These are phyloP conservation scores for Caenorhabditis auriculariae DNA, from an alignment of 2,888 invertebrate species.

Conservation along the genomic window DNA sequence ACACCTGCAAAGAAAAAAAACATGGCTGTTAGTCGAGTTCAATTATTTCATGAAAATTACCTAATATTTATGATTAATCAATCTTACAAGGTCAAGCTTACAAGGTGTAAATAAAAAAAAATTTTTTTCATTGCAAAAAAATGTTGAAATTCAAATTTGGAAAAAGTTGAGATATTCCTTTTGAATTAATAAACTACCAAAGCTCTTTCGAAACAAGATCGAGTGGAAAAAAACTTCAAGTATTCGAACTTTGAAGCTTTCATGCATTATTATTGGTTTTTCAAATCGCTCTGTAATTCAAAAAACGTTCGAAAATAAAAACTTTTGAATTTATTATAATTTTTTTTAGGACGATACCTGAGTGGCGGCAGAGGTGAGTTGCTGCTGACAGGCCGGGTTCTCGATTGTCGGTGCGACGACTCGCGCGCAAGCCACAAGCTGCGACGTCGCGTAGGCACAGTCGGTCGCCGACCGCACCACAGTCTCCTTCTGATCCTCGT, in stretches of 20 bases:
- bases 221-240: not conserved
- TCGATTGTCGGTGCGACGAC: constrained; percentile 71
- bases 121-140: too few relatives aligned
- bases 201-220: not conserved
- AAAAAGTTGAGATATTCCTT: not conserved
- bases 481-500: constrained; percentile 71
- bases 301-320: too few relatives aligned
- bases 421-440: constrained; percentile 76
- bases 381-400: constrained; percentile 75
- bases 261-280: not conserved
- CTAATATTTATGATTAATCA: too few relatives aligned
- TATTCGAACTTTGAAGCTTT: not conserved
- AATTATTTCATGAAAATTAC: too few relatives aligned
- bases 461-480: constrained; percentile 92
- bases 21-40: not conserved
- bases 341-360: constrained; percentile 67
- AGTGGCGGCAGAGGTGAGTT: constrained; percentile 85
- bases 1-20: constrained; percentile 70
- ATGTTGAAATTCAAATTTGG: not conserved
- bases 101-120: too few relatives aligned
- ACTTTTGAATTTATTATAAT: not conserved
- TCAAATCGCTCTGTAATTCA: too few relatives aligned
- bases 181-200: not conserved
- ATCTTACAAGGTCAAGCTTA: too few relatives aligned
- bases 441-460: constrained; percentile 94